Base-by-base conservation (phyloP, 2,797 vertebrate species). In the Betta splendens region DNA sequence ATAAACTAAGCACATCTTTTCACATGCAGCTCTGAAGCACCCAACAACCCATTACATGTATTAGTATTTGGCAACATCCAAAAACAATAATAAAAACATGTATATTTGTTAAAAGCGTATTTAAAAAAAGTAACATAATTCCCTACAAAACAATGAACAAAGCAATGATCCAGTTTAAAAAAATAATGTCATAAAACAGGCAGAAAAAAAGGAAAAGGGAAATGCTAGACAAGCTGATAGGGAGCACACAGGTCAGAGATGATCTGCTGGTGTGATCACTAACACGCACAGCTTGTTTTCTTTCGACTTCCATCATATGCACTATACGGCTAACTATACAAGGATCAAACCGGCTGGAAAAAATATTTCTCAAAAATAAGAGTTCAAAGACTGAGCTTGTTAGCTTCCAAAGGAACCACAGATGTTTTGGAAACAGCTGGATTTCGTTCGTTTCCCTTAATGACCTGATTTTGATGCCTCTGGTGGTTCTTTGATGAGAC, bases 191-290 rank as follows among this genome's bases (percentile, higher is more conserved):
- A 38, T 35, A 54, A 60, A 54, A 42, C 15, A n/a, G 9, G 29
- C 29, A 10, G 31, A 32, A 32, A 32, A 13, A 32, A 1, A 35
- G n/a, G 46, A 70, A 22, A 13, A 26, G 57, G 12, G 15, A 65
- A 55, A 62, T 23, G 4, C 46, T 62, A 47, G 69, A 73, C n/a
- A 65, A 25, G 37, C 18, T 0, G 29, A 46, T 2, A 16, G 31
- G 55, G 9, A 60, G 61, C 33, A 48, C 48, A 38, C 28, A 48
- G 43, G 49, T 12, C 28, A 42, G 46, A 64, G 54, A 74, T 29
- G 53, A 29, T 52, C 61, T 69, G 79, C 69, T 88, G 73, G 80
- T 81, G 80, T 48, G 49, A 72, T 77, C 64, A 64, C 69, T 26
- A 49, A 72, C 38, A 65, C 10, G 56, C 45, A 65, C 61, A 35